Percentiles rank a stretch among this genome's conserved stretches.
Conservation (phyloP, 2,888 invertebrate genomes). For the Drosophila rubida region DNA sequence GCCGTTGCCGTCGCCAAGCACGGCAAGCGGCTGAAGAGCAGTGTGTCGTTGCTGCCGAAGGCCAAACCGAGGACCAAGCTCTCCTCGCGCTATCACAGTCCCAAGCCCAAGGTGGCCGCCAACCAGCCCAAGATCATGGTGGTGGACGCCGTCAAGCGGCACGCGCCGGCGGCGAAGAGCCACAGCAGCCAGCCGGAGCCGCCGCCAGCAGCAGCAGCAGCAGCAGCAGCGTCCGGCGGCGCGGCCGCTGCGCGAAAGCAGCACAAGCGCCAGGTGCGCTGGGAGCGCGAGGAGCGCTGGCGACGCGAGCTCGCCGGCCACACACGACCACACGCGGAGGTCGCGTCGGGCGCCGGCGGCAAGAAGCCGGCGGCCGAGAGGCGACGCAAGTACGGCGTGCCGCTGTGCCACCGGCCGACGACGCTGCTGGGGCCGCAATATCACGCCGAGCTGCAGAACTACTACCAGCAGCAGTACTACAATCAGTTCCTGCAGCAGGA, state of each 20-base stretch:
- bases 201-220: neutral
- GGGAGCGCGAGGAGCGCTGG: neutral
- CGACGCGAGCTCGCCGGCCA: neutral
- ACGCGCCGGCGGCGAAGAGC: neutral
- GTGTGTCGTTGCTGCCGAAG: too few species aligned
- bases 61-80: neutral
- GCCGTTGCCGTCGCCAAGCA: too few species aligned
- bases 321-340: too few species aligned
- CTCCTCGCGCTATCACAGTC: neutral
- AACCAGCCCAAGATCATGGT: slow-evolving; percentile 20
- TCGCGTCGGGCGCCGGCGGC: too few species aligned
- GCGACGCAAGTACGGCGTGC: slow-evolving; percentile 24
- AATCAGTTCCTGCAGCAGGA: neutral
- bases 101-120: neutral
- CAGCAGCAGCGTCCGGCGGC: too few species aligned
- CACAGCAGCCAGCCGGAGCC: too few species aligned
- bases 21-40: too few species aligned
- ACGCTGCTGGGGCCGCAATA: slow-evolving; percentile 30
- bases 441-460: slow-evolving; percentile 1
- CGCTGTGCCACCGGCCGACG: slow-evolving; percentile 52
- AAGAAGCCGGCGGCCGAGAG: neutral
- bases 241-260: neutral
- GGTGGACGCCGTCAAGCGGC: slow-evolving; percentile 8
- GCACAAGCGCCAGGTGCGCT: neutral
- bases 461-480: slow-evolving; percentile 25